Evolutionary conservation across 2,888 invertebrate genomes (phyloP), one percentile per base, ranked within the genome.

Genomic region (Tenthredo notha): DNA sequence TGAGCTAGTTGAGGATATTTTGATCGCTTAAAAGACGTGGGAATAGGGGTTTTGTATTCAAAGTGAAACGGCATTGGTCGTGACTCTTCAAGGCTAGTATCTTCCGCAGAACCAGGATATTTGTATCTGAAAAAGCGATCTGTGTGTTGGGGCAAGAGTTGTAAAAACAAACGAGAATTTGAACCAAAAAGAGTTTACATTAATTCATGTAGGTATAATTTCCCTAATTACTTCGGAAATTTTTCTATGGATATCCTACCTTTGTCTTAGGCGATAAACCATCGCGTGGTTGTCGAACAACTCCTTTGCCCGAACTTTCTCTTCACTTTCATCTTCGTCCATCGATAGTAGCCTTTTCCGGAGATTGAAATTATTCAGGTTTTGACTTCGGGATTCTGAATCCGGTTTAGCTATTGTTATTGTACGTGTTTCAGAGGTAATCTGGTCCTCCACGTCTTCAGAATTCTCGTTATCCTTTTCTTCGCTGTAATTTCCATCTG

Each of bases 21-120:
- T 0, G 80, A 86, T 2, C 88, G 88, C 84, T 92, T 92, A 86
- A 93, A 93, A 0, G 93, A 90, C 0, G 89, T 77, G 0, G 93
- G 93, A 12, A 90, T 90, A 0, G 92, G 92, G 1, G 91, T 91
- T 40, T 91, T 92, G n/a, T 91, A 87, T 77, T 93, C 91, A 86
- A 92, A 92, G 74, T 94, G 93, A 88, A 95, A 95, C 0, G 95
- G 95, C 67, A 94, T 92, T 0, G 95, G 95, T 86, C 94, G 94
- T 0, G 94, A 94, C 90, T 93, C 94, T 90, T 94, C 89, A 88
- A 90, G 54, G 90, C 85, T 86, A 0, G 84, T 84, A 15, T 88
- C 88, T n/a, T 90, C 90, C n/a, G 89, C 88, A 1, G 87, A 86
- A 61, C 87, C 88, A 5, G 89, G 90, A 85, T 89, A 87, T 85